These are phyloP conservation scores for Ladona fulva DNA, from an alignment of 1,140 invertebrate genomes.

Conservation along the genomic window DNA sequence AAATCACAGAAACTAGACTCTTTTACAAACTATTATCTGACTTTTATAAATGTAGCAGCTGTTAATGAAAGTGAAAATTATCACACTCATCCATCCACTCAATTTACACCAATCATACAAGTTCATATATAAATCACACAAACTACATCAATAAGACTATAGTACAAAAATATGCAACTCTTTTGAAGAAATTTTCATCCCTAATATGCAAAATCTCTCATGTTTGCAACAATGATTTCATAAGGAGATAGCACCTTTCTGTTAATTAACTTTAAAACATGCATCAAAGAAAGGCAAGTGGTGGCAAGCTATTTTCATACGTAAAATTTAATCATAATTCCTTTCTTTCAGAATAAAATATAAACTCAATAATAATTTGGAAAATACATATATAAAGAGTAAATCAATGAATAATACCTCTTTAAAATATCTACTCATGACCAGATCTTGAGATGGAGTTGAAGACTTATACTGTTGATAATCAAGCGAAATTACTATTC, in stretches of 20 bases:
- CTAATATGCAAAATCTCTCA: neutral
- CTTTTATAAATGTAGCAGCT: no score
- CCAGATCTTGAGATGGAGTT: neutral
- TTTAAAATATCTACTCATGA: neutral
- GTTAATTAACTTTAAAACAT: neutral
- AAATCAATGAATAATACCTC: neutral
- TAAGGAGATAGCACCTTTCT: neutral
- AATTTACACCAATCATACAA: no score
- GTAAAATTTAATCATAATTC: neutral
- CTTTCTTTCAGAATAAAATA: neutral
- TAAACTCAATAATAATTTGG: neutral
- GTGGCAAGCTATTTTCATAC: neutral
- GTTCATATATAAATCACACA: neutral
- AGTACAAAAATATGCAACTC: slow-evolving; percentile 10
- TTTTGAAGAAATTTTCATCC: neutral
- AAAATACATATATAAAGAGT: neutral
- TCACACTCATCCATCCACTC: no score
- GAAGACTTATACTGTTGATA: neutral
- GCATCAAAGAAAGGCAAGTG: neutral
- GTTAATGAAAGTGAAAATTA: no score
- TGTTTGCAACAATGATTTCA: neutral
- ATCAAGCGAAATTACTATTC: neutral
- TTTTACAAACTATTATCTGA: no score
- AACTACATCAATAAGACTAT: neutral
- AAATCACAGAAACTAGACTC: no score